phyloP scores from a whole-genome alignment of 2,888 invertebrate genomes.

The Sepiola atlantica region DNA sequence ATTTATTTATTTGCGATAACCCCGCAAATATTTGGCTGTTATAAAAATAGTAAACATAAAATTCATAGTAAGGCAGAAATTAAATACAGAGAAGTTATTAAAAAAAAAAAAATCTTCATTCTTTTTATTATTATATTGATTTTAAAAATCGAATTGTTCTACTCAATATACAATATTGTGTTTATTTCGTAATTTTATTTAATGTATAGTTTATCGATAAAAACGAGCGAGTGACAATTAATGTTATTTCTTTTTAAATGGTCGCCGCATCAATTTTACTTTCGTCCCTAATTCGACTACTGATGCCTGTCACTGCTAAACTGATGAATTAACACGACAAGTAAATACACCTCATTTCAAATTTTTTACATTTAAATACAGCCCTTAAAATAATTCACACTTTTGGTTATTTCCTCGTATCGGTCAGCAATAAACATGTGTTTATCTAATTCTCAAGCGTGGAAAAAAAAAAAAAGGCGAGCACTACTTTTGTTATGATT shows the following conservation, averaged over 20 bases:
- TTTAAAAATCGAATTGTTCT: not conserved
- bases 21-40: not conserved
- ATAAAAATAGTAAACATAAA: not conserved
- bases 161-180: not conserved
- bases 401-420: not conserved
- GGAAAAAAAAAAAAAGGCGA: not conserved
- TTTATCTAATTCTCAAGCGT: not conserved
- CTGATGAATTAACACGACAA: not conserved
- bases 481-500: slow-evolving; percentile 16
- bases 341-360: not conserved
- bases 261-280: not conserved
- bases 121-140: not conserved
- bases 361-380: not conserved
- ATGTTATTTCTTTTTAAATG: not conserved
- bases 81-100: not conserved
- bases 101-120: not conserved
- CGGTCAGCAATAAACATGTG: not conserved
- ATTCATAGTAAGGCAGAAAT: not conserved
- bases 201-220: not conserved
- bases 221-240: not conserved
- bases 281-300: not conserved
- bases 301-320: not conserved
- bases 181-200: not conserved
- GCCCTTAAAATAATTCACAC: not conserved
- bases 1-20: not conserved